Conservation (phyloP, 2,113 vertebrate genomes). For the Callionymus lyra region DNA sequence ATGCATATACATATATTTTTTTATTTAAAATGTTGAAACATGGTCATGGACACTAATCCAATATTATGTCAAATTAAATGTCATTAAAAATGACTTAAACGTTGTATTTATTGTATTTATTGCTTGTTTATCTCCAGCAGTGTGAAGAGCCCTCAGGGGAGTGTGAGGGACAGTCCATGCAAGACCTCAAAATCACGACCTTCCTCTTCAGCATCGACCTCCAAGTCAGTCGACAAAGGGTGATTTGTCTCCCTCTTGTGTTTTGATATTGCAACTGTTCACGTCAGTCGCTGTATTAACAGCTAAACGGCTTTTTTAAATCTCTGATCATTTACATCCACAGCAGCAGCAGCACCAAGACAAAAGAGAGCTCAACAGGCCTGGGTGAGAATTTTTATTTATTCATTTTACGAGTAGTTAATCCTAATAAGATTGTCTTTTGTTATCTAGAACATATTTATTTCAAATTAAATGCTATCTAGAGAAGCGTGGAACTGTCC, state of each 20-base stretch:
- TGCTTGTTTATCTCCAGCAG: conserved; percentile 23
- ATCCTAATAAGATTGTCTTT: conserved; percentile 4
- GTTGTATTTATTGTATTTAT: no score
- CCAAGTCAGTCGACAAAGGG: conserved; percentile 50
- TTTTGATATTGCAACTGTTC: no score
- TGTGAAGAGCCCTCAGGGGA: conserved; percentile 36
- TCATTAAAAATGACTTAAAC: no score
- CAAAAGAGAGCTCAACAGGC: conserved; percentile 41
- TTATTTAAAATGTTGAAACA: no score
- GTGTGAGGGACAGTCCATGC: conserved; percentile 45
- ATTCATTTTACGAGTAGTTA: background rate
- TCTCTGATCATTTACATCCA: background rate
- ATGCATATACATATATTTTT: no score
- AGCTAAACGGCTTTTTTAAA: background rate
- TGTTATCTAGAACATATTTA: no score
- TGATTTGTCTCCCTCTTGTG: conserved; percentile 12
- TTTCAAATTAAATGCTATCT: no score
- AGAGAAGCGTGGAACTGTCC: no score
- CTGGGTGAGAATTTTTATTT: conserved; percentile 45
- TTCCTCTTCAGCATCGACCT: conserved; percentile 27
- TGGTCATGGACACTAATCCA: no score
- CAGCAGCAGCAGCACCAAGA: conserved; percentile 30
- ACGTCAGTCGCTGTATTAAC: no score
- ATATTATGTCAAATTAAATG: no score
- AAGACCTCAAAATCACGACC: conserved; percentile 20